Conservation (phyloP, 1,140 invertebrate genomes). For the Bombus waltoni region DNA sequence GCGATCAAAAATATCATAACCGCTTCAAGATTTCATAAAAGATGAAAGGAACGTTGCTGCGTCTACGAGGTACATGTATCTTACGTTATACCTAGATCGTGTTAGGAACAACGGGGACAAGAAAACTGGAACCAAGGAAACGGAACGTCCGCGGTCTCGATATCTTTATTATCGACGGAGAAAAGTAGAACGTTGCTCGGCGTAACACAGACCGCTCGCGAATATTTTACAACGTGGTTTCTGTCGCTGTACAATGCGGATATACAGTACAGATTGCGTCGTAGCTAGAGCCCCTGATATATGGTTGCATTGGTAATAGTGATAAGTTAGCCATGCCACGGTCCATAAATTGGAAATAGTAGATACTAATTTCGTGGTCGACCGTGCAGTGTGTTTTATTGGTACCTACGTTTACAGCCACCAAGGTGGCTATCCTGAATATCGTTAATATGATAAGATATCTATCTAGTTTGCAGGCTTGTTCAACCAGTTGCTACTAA, state of each 20-base stretch:
- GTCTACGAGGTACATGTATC: too few species aligned
- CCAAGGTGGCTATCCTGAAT: conserved; percentile 23
- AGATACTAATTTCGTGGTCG: conserved; percentile 47
- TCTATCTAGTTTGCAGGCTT: not conserved
- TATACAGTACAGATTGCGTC: conserved; percentile 26
- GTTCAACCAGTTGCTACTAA: not conserved
- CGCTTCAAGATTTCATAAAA: conserved; percentile 28
- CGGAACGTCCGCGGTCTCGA: not conserved
- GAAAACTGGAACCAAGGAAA: not conserved
- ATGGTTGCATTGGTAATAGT: conserved; percentile 32
- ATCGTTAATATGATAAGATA: conserved; percentile 34
- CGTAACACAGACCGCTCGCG: not conserved
- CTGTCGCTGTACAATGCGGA: conserved; percentile 43
- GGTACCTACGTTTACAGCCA: not conserved
- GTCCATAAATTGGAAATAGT: conserved; percentile 46
- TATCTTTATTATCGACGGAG: conserved; percentile 35
- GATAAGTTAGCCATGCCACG: conserved; percentile 42
- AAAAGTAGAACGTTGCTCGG: not conserved
- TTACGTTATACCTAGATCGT: too few species aligned
- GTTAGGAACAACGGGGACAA: not conserved
- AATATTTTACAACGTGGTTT: conserved; percentile 44
- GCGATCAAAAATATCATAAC: conserved; percentile 21
- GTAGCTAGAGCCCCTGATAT: conserved; percentile 12
- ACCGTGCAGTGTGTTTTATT: conserved; percentile 33
- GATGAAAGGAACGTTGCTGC: not conserved